phyloP scores from a whole-genome alignment of 2,113 vertebrate species.

The Mixornis gularis region DNA sequence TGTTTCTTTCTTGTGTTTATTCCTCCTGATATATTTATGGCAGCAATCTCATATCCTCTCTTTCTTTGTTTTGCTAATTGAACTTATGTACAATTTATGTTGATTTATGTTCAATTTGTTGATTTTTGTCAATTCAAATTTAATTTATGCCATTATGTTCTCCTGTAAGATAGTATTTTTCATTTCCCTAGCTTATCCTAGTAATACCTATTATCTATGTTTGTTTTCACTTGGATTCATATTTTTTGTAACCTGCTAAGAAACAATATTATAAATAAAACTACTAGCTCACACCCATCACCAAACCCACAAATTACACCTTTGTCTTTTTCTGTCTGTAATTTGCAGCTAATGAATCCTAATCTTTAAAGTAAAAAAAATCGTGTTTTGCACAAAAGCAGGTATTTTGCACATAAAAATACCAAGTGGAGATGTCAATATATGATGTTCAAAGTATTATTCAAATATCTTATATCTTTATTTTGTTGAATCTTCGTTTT shows the following conservation, averaged over 20 bases:
- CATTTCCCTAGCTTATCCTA: neutral
- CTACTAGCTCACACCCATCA: neutral
- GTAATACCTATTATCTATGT: neutral
- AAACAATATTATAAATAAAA: neutral
- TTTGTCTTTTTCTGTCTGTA: neutral
- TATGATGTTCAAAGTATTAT: neutral
- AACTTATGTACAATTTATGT: neutral
- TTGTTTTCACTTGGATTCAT: neutral
- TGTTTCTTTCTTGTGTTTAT: neutral
- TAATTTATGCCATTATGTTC: neutral
- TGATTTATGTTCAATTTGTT: neutral
- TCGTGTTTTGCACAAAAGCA: neutral
- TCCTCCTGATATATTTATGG: neutral
- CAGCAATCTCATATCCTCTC: neutral
- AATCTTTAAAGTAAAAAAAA: neutral
- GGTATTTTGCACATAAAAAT: neutral
- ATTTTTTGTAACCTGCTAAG: neutral
- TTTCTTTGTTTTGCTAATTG: neutral
- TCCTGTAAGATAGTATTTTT: neutral
- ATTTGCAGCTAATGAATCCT: neutral
- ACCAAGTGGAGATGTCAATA: neutral
- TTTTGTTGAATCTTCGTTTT: neutral
- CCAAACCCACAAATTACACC: neutral
- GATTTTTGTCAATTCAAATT: neutral
- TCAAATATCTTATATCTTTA: neutral